Base-by-base conservation (phyloP, 1,140 invertebrate genomes). In the Littorina saxatilis region DNA sequence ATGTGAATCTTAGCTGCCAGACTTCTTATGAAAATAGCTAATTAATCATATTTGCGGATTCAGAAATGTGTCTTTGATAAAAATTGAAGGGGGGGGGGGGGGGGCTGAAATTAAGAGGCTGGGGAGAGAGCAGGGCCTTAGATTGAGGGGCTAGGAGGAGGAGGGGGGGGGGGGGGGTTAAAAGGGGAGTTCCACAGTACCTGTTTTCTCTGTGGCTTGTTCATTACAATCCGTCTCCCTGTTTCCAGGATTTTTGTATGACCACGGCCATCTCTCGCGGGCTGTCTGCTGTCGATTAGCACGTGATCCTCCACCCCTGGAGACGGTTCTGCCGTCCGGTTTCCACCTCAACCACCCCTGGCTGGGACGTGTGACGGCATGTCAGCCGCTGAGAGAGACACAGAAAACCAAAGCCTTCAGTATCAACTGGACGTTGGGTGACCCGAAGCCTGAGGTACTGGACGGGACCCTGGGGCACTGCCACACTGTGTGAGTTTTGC, bases 281-380 rank as follows among this genome's bases (percentile, higher is more conserved):
- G 93, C 93, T 43, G 86, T 93, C 3, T 93, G 93, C 83, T 93
- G 92, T 77, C 88, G 93, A 32, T 83, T 93, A 29, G 84, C 84
- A 29, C 87, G 90, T 37, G 91, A 90, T 61, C 87, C 88, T 23
- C 82, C 87, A 39, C 84, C 89, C 17, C 83, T 93, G 20, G 87
- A 88, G 32, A 83, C 52, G 9, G 40, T 82, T 9, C 83, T 93
- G 43, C 91, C 92, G 11, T 29, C 37, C 11, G 81, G 82, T 7
- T 93, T 87, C 85, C 75, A 82, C 27, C 76, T 93, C n/a, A 93
- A 93, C 78, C 93, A 93, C 84, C 93, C 93, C 17, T 88, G 91
- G 83, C 85, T 93, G 68, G 93, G 92, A 2, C 83, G 92, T 27
- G 91, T 93, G 52, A 92, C 91, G 43, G 88, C 90, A 32, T 92